A percentile compares a stretch with the other conserved stretches of the same genome.
These are phyloP conservation scores for Tenodera sinensis DNA, from an alignment of 2,888 invertebrate species.

Conservation along the genomic window DNA sequence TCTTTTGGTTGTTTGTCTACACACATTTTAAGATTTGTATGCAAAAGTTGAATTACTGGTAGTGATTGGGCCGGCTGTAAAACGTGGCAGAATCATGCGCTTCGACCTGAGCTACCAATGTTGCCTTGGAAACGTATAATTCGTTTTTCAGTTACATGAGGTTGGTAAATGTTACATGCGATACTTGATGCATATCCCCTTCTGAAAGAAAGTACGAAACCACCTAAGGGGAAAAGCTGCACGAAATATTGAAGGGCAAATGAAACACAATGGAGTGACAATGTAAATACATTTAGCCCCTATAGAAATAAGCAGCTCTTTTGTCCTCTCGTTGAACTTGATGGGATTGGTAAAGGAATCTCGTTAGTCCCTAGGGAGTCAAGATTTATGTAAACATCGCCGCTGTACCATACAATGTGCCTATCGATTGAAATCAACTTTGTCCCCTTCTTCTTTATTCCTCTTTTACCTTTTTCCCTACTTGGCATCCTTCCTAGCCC, in stretches of 20 bases:
- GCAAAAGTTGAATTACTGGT: too few relatives aligned
- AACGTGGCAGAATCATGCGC: too few relatives aligned
- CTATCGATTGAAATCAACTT: not conserved
- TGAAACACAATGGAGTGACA: not conserved
- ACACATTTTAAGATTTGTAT: too few relatives aligned
- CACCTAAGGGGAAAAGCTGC: not conserved
- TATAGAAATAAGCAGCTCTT: not conserved
- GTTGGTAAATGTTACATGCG: too few relatives aligned
- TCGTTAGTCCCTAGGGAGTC: not conserved
- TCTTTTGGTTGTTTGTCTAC: too few relatives aligned
- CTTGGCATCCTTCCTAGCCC: not conserved
- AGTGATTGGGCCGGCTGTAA: too few relatives aligned
- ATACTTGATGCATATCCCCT: not conserved
- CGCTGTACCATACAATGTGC: not conserved
- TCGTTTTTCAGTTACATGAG: too few relatives aligned
- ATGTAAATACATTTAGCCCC: not conserved
- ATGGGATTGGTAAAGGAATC: not conserved
- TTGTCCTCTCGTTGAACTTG: not conserved
- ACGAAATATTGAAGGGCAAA: not conserved
- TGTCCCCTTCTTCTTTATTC: not conserved
- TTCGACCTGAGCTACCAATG: too few relatives aligned
- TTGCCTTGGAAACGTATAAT: too few relatives aligned
- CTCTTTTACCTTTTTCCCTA: not conserved
- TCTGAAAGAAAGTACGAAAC: not conserved
- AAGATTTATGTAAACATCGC: not conserved